phyloP scores from a whole-genome alignment of 2,888 invertebrate genomes.

The Thyatira batis region DNA sequence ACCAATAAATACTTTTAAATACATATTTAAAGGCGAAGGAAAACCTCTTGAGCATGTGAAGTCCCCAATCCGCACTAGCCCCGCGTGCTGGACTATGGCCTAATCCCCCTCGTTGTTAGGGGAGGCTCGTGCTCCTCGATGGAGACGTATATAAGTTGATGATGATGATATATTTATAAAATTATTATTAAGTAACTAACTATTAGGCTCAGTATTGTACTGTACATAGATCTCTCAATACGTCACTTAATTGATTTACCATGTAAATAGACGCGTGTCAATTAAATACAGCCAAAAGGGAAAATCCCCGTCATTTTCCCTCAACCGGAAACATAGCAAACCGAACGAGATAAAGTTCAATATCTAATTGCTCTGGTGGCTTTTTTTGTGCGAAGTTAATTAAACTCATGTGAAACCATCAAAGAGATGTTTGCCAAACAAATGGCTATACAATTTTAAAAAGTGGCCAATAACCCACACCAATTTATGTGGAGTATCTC shows the following conservation, averaged over 20 bases:
- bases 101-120: no score
- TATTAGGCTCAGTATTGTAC: no score
- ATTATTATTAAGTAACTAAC: no score
- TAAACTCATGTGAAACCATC: background rate
- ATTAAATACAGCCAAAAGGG: background rate
- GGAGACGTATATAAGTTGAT: no score
- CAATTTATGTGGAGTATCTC: background rate
- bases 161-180: no score
- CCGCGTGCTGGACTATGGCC: no score
- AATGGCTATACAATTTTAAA: background rate
- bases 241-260: background rate
- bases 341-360: background rate
- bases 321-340: background rate
- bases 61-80: no score
- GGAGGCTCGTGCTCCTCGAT: no score
- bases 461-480: background rate
- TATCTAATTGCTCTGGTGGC: background rate
- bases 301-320: background rate
- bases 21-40: no score
- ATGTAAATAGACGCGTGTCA: background rate
- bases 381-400: conserved; percentile 1
- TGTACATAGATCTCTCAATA: no score
- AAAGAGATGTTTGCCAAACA: background rate
- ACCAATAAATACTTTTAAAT: no score
- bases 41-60: no score